A percentile compares a stretch with the other conserved stretches of the same genome.
Conservation (phyloP, 2,113 vertebrate species). For the mouse (Mus musculus) region GRCm39 chr2:106026001-106026500, state of each 20-base stretch:
- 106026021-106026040: constrained; percentile 71
- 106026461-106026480: neutral
- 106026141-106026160: constrained; percentile 56
- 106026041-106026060: constrained; percentile 64
- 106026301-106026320: constrained; percentile 37
- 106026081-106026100: rapidly evolving
- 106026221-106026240: neutral
- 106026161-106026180: constrained; percentile 64
- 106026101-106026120: neutral
- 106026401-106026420: neutral
- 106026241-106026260: constrained; percentile 34
- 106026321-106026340: neutral
- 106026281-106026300: neutral
- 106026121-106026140: constrained; percentile 32
- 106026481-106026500: constrained; percentile 29
- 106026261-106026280: constrained; percentile 34
- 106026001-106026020: constrained; percentile 70
- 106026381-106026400: constrained; percentile 21
- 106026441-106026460: neutral
- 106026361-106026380: constrained; percentile 42
- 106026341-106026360: neutral
- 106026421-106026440: constrained; percentile 31
- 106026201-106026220: constrained; percentile 56
- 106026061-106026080: constrained; percentile 65
- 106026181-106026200: constrained; percentile 7